Percentiles rank a stretch among this genome's conserved stretches.
Conservation (phyloP, 2,888 invertebrate genomes). For the Nipponacmea schrenckii region DNA sequence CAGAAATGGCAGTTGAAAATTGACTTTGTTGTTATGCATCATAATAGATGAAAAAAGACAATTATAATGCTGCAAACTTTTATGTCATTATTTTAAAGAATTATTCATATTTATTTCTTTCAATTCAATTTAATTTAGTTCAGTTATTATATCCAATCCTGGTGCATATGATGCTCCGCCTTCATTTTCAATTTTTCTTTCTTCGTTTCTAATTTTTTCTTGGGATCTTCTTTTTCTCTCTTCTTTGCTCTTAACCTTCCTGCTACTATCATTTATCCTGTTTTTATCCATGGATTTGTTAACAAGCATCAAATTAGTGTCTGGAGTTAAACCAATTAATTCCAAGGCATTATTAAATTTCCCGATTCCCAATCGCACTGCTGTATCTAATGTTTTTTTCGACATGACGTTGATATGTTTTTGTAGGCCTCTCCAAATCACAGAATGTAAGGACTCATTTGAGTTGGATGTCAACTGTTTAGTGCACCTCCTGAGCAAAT, state of each 20-base stretch:
- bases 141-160: neutral
- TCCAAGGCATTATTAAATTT: neutral
- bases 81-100: too few relatives aligned
- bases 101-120: too few relatives aligned
- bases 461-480: conserved; percentile 1
- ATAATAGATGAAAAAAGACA: too few relatives aligned
- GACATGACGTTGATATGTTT: neutral
- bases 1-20: neutral
- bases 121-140: neutral
- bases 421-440: too few relatives aligned
- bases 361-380: neutral
- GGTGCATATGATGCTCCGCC: neutral
- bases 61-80: too few relatives aligned
- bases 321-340: neutral
- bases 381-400: neutral
- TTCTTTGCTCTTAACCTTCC: neutral
- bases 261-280: neutral
- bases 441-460: too few relatives aligned
- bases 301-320: neutral
- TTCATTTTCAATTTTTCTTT: neutral
- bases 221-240: neutral
- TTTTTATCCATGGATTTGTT: neutral
- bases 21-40: neutral
- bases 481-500: neutral
- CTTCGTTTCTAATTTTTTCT: neutral